Conservation (phyloP, 2,113 vertebrate species). For the Thalassoma bifasciatum region DNA sequence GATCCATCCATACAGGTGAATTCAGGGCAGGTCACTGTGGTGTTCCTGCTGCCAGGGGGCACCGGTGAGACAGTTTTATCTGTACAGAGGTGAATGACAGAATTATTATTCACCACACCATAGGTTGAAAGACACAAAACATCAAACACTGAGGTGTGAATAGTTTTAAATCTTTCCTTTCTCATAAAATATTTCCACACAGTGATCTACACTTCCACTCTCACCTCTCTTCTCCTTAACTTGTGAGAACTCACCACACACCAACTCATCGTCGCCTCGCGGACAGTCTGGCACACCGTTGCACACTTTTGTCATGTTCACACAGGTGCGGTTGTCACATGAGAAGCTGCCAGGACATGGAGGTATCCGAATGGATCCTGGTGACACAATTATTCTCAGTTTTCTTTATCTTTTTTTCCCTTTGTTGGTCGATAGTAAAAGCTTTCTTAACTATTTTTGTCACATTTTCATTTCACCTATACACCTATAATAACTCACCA, state of each 20-base stretch:
- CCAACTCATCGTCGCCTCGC: conserved; percentile 84
- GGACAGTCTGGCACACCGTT: conserved; percentile 83
- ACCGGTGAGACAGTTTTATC: conserved; percentile 67
- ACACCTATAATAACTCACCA: conserved; percentile 61
- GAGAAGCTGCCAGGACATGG: conserved; percentile 82
- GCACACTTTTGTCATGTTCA: conserved; percentile 82
- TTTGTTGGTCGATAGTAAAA: too few species aligned
- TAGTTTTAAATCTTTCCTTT: too few species aligned
- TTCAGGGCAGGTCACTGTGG: conserved; percentile 79
- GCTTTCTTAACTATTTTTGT: too few species aligned
- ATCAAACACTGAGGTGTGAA: background rate
- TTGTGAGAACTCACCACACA: conserved; percentile 82
- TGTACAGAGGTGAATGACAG: conserved; percentile 39
- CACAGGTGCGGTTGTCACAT: conserved; percentile 84
- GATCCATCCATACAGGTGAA: conserved; percentile 84
- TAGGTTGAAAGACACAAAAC: background rate
- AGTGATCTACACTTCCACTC: background rate
- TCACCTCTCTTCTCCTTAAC: background rate
- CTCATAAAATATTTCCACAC: background rate
- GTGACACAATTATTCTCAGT: background rate
- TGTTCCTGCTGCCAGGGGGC: conserved; percentile 68
- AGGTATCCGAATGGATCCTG: conserved; percentile 84
- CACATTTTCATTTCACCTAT: background rate
- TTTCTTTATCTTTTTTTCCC: too few species aligned
- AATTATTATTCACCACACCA: background rate